phyloP scores from a whole-genome alignment of 2,888 invertebrate species.

The Chloromyia formosa region DNA sequence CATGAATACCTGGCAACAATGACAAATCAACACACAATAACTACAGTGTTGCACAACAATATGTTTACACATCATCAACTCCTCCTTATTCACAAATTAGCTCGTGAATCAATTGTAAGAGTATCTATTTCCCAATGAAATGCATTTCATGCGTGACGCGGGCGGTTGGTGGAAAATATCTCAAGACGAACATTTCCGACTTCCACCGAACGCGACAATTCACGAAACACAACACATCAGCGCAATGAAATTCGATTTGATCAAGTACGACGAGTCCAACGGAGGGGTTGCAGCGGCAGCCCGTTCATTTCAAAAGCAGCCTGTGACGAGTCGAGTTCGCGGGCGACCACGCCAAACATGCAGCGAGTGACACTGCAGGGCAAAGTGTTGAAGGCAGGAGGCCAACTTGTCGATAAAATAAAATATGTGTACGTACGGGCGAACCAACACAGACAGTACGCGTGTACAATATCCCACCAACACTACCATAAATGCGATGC shows the following conservation, averaged over 20 bases:
- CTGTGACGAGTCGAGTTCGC: not conserved
- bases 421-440: no score
- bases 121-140: not conserved
- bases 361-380: not conserved
- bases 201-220: not conserved
- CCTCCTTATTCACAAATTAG: not conserved
- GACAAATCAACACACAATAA: not conserved
- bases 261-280: not conserved
- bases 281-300: conserved; percentile 16
- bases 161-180: not conserved
- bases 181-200: conserved; percentile 1
- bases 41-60: conserved; percentile 8
- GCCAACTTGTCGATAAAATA: no score
- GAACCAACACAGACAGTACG: no score
- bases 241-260: not conserved
- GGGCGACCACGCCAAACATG: not conserved
- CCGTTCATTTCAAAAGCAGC: conserved; percentile 5
- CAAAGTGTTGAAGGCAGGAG: not conserved
- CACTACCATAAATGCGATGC: no score
- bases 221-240: not conserved
- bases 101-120: not conserved
- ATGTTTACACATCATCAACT: not conserved
- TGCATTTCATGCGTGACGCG: not conserved
- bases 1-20: no score
- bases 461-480: no score